Conservation (phyloP, 2,113 vertebrate genomes). For the Rhinolophus sinicus region DNA sequence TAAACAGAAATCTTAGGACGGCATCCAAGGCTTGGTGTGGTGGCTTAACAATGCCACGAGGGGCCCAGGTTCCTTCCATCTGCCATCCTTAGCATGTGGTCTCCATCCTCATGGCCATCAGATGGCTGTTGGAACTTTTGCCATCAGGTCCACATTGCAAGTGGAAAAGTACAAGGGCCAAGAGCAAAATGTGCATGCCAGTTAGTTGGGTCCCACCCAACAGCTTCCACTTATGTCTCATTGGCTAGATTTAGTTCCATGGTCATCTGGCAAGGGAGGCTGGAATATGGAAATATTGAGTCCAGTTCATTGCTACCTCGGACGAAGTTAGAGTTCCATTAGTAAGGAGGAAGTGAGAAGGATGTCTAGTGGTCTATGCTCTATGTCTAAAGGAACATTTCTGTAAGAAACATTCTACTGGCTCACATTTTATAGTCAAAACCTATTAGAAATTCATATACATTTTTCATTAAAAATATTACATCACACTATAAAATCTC, state of each 20-base stretch:
- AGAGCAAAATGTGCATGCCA: neutral
- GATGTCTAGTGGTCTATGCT: neutral
- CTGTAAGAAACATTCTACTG: neutral
- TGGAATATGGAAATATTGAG: neutral
- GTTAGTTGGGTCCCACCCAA: neutral
- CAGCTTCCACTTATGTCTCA: neutral
- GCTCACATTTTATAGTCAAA: constrained; percentile 11
- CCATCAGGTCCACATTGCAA: neutral
- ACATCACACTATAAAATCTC: neutral
- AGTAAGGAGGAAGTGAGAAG: neutral
- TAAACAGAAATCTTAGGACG: neutral
- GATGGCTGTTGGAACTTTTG: neutral
- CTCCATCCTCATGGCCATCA: neutral
- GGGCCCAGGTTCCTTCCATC: neutral
- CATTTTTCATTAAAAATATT: constrained; percentile 1
- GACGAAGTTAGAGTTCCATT: neutral
- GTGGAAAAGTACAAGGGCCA: neutral
- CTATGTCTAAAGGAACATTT: neutral
- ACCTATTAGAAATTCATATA: neutral
- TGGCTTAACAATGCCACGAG: neutral
- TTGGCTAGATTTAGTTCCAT: neutral
- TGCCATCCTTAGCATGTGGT: neutral
- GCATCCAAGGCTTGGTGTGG: neutral
- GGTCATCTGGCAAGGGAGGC: neutral
- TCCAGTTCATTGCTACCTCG: neutral